phyloP scores from a whole-genome alignment of 1,140 invertebrate species.

The Acromyrmex heyeri region DNA sequence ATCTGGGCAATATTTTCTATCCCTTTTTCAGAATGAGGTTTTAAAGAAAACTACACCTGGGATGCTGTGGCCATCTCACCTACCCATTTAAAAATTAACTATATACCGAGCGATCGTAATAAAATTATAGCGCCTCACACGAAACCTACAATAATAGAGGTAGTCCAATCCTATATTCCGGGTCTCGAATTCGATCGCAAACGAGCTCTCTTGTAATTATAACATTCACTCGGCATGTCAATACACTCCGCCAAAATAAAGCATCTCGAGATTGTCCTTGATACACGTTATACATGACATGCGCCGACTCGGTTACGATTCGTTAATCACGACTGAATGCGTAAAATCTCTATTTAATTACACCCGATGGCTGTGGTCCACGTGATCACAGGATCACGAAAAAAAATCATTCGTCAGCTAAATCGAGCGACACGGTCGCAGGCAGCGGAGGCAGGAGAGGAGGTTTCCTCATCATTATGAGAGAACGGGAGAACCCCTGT shows the following conservation, averaged over 20 bases:
- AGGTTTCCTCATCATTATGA: constrained; percentile 41
- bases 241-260: constrained; percentile 41
- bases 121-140: background rate
- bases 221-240: constrained; percentile 24
- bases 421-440: constrained; percentile 2
- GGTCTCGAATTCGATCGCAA: background rate
- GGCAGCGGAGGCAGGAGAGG: background rate
- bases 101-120: background rate
- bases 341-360: constrained; percentile 58
- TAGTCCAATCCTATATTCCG: background rate
- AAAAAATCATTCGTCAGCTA: constrained; percentile 64
- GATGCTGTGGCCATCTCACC: no score
- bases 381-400: background rate
- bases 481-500: constrained; percentile 30
- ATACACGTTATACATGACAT: constrained; percentile 17
- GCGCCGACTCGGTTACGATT: constrained; percentile 25
- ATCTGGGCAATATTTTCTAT: no score
- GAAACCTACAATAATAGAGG: background rate
- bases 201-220: constrained; percentile 21
- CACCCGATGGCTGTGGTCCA: constrained; percentile 24
- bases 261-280: constrained; percentile 30
- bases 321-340: constrained; percentile 21
- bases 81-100: background rate
- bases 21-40: no score
- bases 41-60: no score